A percentile compares a stretch with the other conserved stretches of the same genome.
phyloP scores from a whole-genome alignment of 2,113 vertebrate genomes.

The Oncorhynchus kisutch region DNA sequence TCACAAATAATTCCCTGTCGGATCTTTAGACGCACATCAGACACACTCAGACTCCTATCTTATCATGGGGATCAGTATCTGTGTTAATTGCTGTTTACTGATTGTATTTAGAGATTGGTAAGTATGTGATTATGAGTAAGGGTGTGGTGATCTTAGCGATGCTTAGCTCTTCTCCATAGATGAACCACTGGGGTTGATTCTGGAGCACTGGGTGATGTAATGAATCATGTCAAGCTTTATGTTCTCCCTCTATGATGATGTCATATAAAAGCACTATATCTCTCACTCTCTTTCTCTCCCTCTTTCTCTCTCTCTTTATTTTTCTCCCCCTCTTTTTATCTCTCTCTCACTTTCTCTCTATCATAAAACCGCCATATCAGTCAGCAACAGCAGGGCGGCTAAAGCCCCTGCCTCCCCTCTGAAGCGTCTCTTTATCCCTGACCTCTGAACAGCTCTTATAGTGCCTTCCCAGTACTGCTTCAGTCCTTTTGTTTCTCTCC shows the following conservation, averaged over 20 bases:
- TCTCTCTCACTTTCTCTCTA: no score
- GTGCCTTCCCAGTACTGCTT: no score
- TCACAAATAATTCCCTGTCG: slow-evolving; percentile 19
- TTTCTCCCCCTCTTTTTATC: no score
- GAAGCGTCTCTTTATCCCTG: background rate
- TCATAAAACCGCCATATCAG: slow-evolving; percentile 12
- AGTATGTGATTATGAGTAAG: slow-evolving; percentile 32
- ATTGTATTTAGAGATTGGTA: slow-evolving; percentile 48
- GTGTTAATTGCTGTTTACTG: slow-evolving; percentile 48
- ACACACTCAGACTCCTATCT: slow-evolving; percentile 8
- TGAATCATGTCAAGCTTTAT: background rate
- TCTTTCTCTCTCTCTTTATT: no score
- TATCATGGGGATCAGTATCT: slow-evolving; percentile 18
- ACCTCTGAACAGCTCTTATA: background rate
- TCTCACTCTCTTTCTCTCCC: no score
- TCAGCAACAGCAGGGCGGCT: slow-evolving; percentile 46
- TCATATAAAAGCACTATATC: slow-evolving; percentile 30
- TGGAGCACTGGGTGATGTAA: background rate
- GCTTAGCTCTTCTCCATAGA: background rate
- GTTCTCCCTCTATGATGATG: slow-evolving; percentile 21
- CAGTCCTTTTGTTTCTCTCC: background rate
- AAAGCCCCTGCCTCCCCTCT: slow-evolving; percentile 23
- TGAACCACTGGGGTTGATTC: slow-evolving; percentile 10
- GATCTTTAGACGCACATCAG: slow-evolving; percentile 25
- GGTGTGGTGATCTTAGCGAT: background rate